Evolutionary conservation across 2,113 vertebrate species (phyloP).

Genomic region (Macquaria ambigua): DNA sequence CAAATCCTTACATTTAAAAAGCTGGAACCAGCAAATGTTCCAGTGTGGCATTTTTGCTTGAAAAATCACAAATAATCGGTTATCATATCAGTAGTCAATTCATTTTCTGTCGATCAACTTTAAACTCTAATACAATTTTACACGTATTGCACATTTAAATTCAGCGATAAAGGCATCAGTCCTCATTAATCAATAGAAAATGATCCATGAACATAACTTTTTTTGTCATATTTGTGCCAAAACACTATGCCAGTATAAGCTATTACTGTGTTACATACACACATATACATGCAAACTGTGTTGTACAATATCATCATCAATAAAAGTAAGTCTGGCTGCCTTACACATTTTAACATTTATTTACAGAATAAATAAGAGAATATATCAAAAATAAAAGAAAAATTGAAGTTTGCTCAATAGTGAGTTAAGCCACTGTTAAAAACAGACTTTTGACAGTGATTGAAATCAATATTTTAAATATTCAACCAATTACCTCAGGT

Average conservation of each 20-base stretch:
- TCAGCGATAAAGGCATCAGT: not conserved
- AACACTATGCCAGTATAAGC: not conserved
- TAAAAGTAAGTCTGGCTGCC: not conserved
- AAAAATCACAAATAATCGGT: not conserved
- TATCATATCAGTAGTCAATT: not conserved
- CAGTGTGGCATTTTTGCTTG: not conserved
- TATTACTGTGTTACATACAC: not conserved
- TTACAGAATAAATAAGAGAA: not conserved
- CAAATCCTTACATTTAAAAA: not conserved
- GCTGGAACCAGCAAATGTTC: not conserved
- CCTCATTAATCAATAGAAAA: not conserved
- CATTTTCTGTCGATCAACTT: not conserved
- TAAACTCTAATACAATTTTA: not conserved
- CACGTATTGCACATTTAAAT: not conserved
- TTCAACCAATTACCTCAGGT: slow-evolving; percentile 45
- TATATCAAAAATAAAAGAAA: not conserved
- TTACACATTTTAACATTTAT: not conserved
- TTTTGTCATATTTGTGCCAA: not conserved
- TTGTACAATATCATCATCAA: not conserved
- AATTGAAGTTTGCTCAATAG: not conserved
- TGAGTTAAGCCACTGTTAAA: not conserved
- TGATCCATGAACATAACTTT: not conserved
- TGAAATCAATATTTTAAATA: not conserved
- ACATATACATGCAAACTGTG: not conserved
- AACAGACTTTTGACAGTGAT: not conserved